These are phyloP conservation scores for Lepidochrysops patricia DNA, from an alignment of 2,888 invertebrate species.

Conservation along the genomic window DNA sequence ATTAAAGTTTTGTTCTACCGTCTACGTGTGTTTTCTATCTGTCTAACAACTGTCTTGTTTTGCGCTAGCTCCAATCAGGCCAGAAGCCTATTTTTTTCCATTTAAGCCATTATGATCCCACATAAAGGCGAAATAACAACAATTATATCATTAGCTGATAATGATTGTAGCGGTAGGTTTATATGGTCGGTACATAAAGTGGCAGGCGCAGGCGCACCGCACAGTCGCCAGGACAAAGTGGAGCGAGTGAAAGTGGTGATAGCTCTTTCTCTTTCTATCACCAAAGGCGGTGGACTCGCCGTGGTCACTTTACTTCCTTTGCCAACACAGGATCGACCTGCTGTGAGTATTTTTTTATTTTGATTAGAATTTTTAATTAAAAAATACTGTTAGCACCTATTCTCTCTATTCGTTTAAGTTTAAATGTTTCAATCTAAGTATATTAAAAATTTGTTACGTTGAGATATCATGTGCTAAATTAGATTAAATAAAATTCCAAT, in stretches of 20 bases:
- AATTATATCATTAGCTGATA: conserved; percentile 56
- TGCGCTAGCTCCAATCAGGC: neutral
- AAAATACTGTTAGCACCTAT: no score
- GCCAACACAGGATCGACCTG: conserved; percentile 27
- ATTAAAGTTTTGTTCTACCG: no score
- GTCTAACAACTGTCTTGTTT: no score
- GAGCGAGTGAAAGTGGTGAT: conserved; percentile 62
- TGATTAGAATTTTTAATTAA: conserved; percentile 16
- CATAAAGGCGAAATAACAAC: conserved; percentile 50
- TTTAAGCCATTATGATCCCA: conserved; percentile 48
- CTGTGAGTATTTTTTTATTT: conserved; percentile 28
- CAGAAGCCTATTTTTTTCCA: conserved; percentile 20
- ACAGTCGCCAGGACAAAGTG: conserved; percentile 51
- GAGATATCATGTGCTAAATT: neutral
- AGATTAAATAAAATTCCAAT: neutral
- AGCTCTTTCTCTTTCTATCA: conserved; percentile 45
- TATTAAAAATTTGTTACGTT: neutral
- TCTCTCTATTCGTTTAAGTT: neutral
- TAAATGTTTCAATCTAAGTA: neutral
- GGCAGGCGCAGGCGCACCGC: conserved; percentile 35
- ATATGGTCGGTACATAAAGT: conserved; percentile 30
- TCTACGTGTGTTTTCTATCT: no score
- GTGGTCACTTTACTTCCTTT: conserved; percentile 37
- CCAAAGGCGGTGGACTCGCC: conserved; percentile 33
- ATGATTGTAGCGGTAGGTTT: conserved; percentile 56